These are phyloP conservation scores for Vanessa tameamea DNA, from an alignment of 1,140 invertebrate genomes.

Conservation along the genomic window DNA sequence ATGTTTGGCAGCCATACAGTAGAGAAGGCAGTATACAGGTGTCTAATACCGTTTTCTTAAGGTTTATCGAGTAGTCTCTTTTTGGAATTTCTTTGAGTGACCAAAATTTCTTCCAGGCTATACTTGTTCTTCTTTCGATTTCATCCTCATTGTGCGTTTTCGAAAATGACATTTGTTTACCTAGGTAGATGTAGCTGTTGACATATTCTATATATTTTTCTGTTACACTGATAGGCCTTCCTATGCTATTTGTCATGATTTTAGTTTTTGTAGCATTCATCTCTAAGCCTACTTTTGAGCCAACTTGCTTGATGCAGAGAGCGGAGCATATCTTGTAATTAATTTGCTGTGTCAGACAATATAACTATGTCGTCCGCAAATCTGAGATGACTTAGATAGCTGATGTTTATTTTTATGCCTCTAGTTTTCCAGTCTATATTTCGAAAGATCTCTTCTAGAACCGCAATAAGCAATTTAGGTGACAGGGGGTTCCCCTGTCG, in stretches of 20 bases:
- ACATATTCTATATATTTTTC: neutral
- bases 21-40: no score
- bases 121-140: neutral
- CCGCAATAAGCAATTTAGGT: no score
- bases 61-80: no score
- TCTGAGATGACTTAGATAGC: neutral
- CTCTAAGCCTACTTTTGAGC: conserved; percentile 9
- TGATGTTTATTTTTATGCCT: conserved; percentile 15
- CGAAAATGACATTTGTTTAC: neutral
- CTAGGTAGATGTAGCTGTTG: neutral
- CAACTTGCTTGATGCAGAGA: conserved; percentile 1
- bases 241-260: conserved; percentile 15
- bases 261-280: conserved; percentile 14
- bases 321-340: conserved; percentile 18
- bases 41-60: no score
- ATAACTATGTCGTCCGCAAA: conserved; percentile 19
- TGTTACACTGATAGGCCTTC: neutral
- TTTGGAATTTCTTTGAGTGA: no score
- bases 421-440: no score
- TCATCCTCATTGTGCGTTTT: neutral
- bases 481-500: no score
- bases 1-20: no score
- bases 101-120: neutral
- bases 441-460: no score
- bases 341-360: conserved; percentile 6